phyloP scores from a whole-genome alignment of 2,888 invertebrate species.

The Heteropelma amictum region DNA sequence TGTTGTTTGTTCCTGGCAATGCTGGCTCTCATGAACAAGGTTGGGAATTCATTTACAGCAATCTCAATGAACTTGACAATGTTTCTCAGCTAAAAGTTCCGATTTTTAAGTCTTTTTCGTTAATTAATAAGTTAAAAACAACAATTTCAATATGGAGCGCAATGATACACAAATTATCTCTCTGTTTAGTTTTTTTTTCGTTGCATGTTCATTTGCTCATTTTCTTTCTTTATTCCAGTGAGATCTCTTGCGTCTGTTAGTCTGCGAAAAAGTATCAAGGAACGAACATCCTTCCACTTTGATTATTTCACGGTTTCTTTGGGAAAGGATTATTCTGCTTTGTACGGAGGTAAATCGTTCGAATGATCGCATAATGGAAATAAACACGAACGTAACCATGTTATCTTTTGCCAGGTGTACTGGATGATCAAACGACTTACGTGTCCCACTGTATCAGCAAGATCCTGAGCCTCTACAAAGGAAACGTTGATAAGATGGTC shows the following conservation, averaged over 20 bases:
- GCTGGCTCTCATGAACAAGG: constrained; percentile 95
- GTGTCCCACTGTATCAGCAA: constrained; percentile 84
- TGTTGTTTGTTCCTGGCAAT: constrained; percentile 97
- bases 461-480: constrained; percentile 87
- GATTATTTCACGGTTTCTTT: constrained; percentile 95
- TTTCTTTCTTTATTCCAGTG: too few relatives aligned
- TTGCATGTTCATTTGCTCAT: too few relatives aligned
- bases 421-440: constrained; percentile 88
- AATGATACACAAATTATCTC: too few relatives aligned
- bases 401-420: constrained; percentile 78
- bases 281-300: constrained; percentile 86
- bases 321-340: constrained; percentile 92
- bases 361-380: not conserved
- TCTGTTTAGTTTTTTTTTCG: too few relatives aligned
- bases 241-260: constrained; percentile 96
- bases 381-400: not conserved
- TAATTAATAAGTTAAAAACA: too few relatives aligned
- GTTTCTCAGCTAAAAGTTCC: too few relatives aligned
- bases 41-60: too few relatives aligned
- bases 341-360: constrained; percentile 84
- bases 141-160: too few relatives aligned
- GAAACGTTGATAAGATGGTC: constrained; percentile 81
- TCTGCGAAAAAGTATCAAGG: constrained; percentile 88
- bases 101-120: too few relatives aligned
- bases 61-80: too few relatives aligned